A percentile compares a stretch with the other conserved stretches of the same genome.
Evolutionary conservation across 2,888 invertebrate genomes (phyloP).

Genomic region (Orgyia antiqua): DNA sequence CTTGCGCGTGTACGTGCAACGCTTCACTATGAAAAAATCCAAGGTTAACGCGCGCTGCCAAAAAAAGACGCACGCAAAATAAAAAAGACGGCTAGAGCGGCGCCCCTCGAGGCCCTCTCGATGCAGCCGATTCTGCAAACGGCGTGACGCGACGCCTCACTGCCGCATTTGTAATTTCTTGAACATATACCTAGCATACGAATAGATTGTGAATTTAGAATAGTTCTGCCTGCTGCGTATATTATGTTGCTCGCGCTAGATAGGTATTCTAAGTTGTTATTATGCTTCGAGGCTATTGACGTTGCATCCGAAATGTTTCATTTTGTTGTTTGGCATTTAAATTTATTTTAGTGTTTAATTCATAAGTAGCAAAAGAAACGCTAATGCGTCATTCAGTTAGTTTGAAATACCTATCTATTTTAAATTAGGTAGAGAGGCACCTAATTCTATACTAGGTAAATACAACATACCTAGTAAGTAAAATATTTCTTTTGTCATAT

Average conservation of each 20-base stretch:
- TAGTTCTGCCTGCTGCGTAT: slow-evolving; percentile 11
- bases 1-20: slow-evolving; percentile 74
- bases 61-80: slow-evolving; percentile 78
- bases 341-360: slow-evolving; percentile 2
- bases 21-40: slow-evolving; percentile 75
- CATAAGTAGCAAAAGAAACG: background rate
- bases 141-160: slow-evolving; percentile 40
- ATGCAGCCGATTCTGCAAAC: slow-evolving; percentile 62
- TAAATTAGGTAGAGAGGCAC: too few relatives aligned
- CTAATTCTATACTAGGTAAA: too few relatives aligned
- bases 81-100: slow-evolving; percentile 72
- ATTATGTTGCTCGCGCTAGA: slow-evolving; percentile 13
- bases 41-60: slow-evolving; percentile 77
- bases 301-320: slow-evolving; percentile 14
- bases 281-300: slow-evolving; percentile 31
- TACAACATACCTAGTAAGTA: too few relatives aligned
- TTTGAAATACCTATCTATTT: too few relatives aligned
- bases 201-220: slow-evolving; percentile 9
- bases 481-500: too few relatives aligned
- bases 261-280: slow-evolving; percentile 13
- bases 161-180: slow-evolving; percentile 29
- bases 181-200: slow-evolving; percentile 18
- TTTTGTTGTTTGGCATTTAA: slow-evolving; percentile 6
- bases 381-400: too few relatives aligned
- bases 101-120: slow-evolving; percentile 58